These are phyloP conservation scores for Sardina pilchardus DNA, from an alignment of 2,113 vertebrate genomes.

Conservation along the genomic window DNA sequence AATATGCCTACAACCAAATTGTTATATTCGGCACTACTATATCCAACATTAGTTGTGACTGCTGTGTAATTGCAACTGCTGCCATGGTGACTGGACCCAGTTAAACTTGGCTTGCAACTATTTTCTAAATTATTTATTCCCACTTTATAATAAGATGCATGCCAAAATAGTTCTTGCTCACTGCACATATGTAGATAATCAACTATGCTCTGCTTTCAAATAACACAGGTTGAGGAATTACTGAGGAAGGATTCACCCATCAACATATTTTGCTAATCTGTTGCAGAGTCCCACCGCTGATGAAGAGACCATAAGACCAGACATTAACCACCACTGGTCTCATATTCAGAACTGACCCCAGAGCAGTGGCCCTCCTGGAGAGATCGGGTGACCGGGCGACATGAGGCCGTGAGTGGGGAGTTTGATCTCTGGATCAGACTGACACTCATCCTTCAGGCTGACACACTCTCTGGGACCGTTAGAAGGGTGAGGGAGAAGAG, in stretches of 20 bases:
- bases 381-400: background rate
- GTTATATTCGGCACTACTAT: too few species aligned
- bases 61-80: too few species aligned
- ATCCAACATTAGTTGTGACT: too few species aligned
- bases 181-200: too few species aligned
- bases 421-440: conserved; percentile 5
- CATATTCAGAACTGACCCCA: background rate
- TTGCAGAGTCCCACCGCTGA: background rate
- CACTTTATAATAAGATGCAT: too few species aligned
- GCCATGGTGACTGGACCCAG: too few species aligned
- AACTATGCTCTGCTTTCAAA: too few species aligned
- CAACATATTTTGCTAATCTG: background rate
- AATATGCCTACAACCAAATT: too few species aligned
- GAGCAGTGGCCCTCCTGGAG: background rate
- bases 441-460: conserved; percentile 2
- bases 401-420: background rate
- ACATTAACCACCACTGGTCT: background rate
- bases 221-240: too few species aligned
- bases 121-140: too few species aligned
- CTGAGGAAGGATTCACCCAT: background rate
- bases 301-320: background rate
- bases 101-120: too few species aligned
- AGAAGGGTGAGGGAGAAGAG: background rate
- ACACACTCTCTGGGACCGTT: background rate
- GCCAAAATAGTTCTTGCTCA: too few species aligned